Conservation (phyloP, 2,797 vertebrate genomes). For the Triplophysa bombifrons region DNA sequence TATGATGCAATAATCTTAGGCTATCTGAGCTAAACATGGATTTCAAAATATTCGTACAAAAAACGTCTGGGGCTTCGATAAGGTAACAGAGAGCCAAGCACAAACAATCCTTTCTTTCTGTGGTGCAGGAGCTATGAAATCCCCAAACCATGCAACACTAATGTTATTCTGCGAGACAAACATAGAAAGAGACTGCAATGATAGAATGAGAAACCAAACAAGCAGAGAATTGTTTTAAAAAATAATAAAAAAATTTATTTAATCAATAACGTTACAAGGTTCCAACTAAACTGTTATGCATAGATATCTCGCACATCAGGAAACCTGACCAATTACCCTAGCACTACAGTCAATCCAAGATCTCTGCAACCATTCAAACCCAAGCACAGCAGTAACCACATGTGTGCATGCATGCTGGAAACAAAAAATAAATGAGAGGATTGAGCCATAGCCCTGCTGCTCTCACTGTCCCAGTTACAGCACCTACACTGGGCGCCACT, state of each 20-base stretch:
- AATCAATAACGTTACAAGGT: neutral
- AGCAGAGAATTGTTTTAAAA: slow-evolving; percentile 1
- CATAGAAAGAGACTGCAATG: slow-evolving; percentile 6
- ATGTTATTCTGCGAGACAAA: neutral
- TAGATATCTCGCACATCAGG: neutral
- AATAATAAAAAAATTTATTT: neutral
- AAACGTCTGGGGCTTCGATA: neutral
- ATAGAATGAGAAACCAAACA: slow-evolving; percentile 8
- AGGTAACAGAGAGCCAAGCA: slow-evolving; percentile 25
- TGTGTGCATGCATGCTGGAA: neutral
- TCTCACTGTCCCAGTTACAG: slow-evolving; percentile 70
- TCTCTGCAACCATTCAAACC: neutral
- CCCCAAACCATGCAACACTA: slow-evolving; percentile 27
- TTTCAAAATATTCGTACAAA: slow-evolving; percentile 63
- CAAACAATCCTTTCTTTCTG: slow-evolving; percentile 39
- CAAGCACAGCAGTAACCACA: neutral
- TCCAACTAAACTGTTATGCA: neutral
- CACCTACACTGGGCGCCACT: slow-evolving; percentile 69
- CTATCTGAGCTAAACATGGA: slow-evolving; percentile 57
- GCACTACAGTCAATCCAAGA: slow-evolving; percentile 1
- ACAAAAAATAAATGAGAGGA: slow-evolving; percentile 23
- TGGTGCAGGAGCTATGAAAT: slow-evolving; percentile 36
- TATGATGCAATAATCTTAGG: slow-evolving; percentile 12
- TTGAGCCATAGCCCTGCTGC: slow-evolving; percentile 32
- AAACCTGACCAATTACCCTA: slow-evolving; percentile 8